Base-by-base conservation (phyloP, 2,888 invertebrate genomes). In the Nasonia oneida region DNA sequence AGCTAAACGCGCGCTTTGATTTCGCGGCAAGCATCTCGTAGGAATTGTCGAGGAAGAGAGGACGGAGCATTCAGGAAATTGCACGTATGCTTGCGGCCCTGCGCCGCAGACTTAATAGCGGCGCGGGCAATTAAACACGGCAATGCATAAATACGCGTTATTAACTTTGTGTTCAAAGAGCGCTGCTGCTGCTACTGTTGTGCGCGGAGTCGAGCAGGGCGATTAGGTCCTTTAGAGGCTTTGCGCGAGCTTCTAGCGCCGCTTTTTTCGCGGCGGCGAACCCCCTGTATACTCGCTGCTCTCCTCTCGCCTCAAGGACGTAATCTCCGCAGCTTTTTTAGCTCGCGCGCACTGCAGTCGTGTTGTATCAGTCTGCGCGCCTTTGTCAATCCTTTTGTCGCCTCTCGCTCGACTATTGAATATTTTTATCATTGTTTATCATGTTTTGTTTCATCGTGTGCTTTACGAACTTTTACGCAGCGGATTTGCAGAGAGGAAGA, bases 71-170 rank as follows among this genome's bases (percentile, higher is more conserved):
- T 82, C 78, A 82, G 81, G 84, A 86, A 81, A 86, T 86, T 86
- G 81, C 84, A 74, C 83, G 79, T 87, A 87, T 76, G 81, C 53
- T 67, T 75, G 18, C 61, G 29, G 29, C 47, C 84, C 73, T 74
- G 33, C 33, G 71, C 23, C 12, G 18, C 37, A 71, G 86, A 70
- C 76, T 86, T 87, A 86, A 87, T 82, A 84, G 86, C 67, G 70
- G 77, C 74, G 61, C 83, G 86, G 84, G 86, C 86, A 87, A 87
- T 91, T 91, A 91, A 91, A 90, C 91, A 90, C 89, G 91, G 89
- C 90, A 90, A 91, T 90, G 90, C 91, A 90, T 91, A 92, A 92
- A 91, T 92, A 91, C 91, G 89, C 90, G 91, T 91, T 91, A 90
- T 92, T 91, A 92, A 90, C 91, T 91, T 90, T 90, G 89, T 87